Conservation (phyloP, 2,888 invertebrate species). For the Acleris emargana region DNA sequence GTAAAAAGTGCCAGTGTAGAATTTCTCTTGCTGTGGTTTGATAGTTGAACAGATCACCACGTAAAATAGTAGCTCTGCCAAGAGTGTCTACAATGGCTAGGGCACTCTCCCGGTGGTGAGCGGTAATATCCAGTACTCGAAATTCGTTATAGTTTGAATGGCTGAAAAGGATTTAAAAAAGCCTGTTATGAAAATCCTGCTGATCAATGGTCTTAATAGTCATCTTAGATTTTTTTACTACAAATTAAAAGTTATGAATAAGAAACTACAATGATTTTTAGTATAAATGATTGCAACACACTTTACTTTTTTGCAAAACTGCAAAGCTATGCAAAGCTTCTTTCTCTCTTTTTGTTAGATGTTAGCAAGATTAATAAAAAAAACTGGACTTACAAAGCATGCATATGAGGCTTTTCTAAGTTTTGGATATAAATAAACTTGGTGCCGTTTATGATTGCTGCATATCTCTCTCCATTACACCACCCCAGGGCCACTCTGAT, state of each 20-base stretch:
- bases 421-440: slow-evolving; percentile 67
- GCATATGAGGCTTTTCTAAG: slow-evolving; percentile 58
- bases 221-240: no score
- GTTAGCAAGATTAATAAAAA: not conserved
- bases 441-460: slow-evolving; percentile 70
- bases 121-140: slow-evolving; percentile 65
- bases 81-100: slow-evolving; percentile 70
- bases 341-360: no score
- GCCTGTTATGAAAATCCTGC: not conserved
- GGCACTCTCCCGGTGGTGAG: slow-evolving; percentile 62
- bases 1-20: slow-evolving; percentile 77
- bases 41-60: slow-evolving; percentile 65
- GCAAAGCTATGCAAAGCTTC: no score
- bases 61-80: slow-evolving; percentile 63
- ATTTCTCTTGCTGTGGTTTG: slow-evolving; percentile 61
- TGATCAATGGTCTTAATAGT: no score
- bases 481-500: slow-evolving; percentile 68
- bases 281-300: no score
- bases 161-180: slow-evolving; percentile 50
- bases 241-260: no score
- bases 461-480: slow-evolving; percentile 67
- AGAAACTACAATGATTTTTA: no score
- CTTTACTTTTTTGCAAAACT: no score
- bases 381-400: slow-evolving; percentile 36
- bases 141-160: slow-evolving; percentile 59